Percentiles rank a stretch among this genome's conserved stretches.
Evolutionary conservation across 2,888 invertebrate genomes (phyloP).

Genomic region (Embidobia sp.): DNA sequence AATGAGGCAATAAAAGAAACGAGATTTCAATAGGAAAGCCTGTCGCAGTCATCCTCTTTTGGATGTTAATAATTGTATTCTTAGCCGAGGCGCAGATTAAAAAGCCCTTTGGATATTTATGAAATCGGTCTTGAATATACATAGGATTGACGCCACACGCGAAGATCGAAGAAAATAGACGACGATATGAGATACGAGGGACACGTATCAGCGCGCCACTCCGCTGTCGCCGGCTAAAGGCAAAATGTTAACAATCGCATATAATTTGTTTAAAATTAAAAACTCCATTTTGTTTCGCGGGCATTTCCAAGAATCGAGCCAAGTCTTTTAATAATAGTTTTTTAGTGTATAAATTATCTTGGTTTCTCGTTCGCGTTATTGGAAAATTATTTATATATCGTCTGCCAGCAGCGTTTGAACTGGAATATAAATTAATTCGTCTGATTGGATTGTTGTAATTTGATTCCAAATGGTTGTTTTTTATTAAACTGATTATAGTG

Average conservation of each 20-base stretch:
- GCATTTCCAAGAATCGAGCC: background rate
- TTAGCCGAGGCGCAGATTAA: slow-evolving; percentile 62
- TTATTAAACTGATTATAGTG: no score
- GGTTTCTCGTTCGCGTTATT: no score
- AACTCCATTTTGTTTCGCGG: slow-evolving; percentile 11
- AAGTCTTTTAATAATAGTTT: no score
- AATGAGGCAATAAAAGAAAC: slow-evolving; percentile 65
- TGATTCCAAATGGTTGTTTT: no score
- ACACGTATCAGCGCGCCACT: background rate
- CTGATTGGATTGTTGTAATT: no score
- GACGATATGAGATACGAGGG: slow-evolving; percentile 31
- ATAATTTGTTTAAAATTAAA: slow-evolving; percentile 38
- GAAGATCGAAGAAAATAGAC: slow-evolving; percentile 58
- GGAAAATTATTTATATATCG: no score
- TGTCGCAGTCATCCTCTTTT: slow-evolving; percentile 61
- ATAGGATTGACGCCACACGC: slow-evolving; percentile 57
- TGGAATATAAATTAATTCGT: no score
- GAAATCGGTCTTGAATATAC: slow-evolving; percentile 67
- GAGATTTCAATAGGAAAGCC: slow-evolving; percentile 66
- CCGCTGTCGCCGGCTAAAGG: slow-evolving; percentile 5
- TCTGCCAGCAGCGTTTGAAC: no score
- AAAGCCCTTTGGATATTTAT: slow-evolving; percentile 66
- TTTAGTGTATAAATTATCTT: no score
- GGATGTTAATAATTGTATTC: slow-evolving; percentile 66
- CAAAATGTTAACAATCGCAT: slow-evolving; percentile 42